Conservation (phyloP, 2,797 vertebrate species). For the Melanogrammus aeglefinus region DNA sequence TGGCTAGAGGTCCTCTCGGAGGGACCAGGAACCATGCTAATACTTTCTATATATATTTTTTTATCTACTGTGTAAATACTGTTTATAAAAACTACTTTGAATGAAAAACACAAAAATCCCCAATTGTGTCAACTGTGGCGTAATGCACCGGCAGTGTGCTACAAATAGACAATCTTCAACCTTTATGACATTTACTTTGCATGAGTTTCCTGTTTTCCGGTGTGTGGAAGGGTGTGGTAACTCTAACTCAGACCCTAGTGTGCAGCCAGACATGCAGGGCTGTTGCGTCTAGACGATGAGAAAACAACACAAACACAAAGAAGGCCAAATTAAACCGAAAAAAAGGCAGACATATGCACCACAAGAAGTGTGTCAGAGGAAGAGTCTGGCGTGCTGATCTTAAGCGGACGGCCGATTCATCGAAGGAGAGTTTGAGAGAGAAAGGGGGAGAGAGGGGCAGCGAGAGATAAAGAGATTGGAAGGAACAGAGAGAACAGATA, state of each 20-base stretch:
- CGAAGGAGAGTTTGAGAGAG: neutral
- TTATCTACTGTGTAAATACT: too few species aligned
- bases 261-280: neutral
- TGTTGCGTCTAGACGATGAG: neutral
- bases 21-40: neutral
- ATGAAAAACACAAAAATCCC: too few species aligned
- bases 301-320: slow-evolving; percentile 8
- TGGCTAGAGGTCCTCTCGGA: neutral
- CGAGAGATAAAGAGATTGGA: neutral
- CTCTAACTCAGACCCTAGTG: neutral
- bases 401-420: neutral
- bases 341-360: slow-evolving; percentile 11
- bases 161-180: neutral
- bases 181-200: neutral
- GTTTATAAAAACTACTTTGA: too few species aligned
- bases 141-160: neutral
- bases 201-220: neutral
- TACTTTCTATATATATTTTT: neutral
- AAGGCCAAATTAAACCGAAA: slow-evolving; percentile 4
- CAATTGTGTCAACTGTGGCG: too few species aligned
- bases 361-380: neutral
- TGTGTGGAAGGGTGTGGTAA: neutral
- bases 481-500: neutral
- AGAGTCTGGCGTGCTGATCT: slow-evolving; percentile 17
- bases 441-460: neutral